Evolutionary conservation across 2,113 vertebrate genomes (phyloP).

Genomic region (Oreochromis aureus): DNA sequence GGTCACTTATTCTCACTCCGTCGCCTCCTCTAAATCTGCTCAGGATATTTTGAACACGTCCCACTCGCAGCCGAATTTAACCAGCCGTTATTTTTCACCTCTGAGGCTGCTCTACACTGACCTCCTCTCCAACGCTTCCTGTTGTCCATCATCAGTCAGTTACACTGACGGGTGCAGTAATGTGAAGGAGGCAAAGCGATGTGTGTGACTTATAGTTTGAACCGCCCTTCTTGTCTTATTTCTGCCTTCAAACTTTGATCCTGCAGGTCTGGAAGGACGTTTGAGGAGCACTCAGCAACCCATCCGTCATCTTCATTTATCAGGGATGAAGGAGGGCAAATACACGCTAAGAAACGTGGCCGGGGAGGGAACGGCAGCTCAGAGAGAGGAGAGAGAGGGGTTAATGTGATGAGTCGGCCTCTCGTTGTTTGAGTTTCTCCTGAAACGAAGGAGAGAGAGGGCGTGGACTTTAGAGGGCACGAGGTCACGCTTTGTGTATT

Average conservation of each 20-base stretch:
- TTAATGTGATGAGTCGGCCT: slow-evolving; percentile 59
- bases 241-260: not conserved
- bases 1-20: not conserved
- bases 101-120: not conserved
- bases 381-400: not conserved
- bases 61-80: not conserved
- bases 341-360: not conserved
- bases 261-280: not conserved
- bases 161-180: not conserved
- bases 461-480: not conserved
- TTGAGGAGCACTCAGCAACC: not conserved
- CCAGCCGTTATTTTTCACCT: not conserved
- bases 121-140: not conserved
- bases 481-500: not conserved
- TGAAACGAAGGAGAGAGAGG: not conserved
- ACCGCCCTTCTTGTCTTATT: not conserved
- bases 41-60: not conserved
- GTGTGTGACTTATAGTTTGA: not conserved
- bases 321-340: not conserved
- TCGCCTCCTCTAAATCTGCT: not conserved
- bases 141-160: not conserved
- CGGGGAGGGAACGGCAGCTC: not conserved
- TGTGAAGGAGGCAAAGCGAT: not conserved
- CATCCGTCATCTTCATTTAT: not conserved
- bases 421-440: slow-evolving; percentile 48